A percentile compares a stretch with the other conserved stretches of the same genome.
These are phyloP conservation scores for Onchidella celtica DNA, from an alignment of 2,888 invertebrate genomes.

Conservation along the genomic window DNA sequence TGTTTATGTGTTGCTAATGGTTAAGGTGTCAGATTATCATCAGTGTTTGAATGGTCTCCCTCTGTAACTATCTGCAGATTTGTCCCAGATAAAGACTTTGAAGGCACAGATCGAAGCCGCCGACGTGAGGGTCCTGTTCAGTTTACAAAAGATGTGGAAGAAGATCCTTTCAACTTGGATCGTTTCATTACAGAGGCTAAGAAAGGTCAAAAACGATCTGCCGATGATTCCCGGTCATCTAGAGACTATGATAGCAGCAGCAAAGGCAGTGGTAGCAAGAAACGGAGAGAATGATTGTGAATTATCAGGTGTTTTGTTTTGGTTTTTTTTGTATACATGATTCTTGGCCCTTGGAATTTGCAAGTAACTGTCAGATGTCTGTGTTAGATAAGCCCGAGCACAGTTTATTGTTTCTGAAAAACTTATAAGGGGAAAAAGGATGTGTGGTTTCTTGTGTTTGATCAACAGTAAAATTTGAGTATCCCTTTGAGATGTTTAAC, in stretches of 20 bases:
- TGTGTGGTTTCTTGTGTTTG: too few species aligned
- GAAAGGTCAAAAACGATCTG: slow-evolving; percentile 81
- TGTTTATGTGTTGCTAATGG: too few species aligned
- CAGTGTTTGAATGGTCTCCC: too few species aligned
- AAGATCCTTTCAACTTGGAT: slow-evolving; percentile 98
- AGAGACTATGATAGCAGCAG: slow-evolving; percentile 71
- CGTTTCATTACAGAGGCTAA: slow-evolving; percentile 99
- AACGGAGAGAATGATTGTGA: slow-evolving; percentile 68
- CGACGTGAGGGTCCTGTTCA: slow-evolving; percentile 88
- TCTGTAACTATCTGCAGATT: slow-evolving; percentile 89
- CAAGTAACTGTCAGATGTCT: too few species aligned
- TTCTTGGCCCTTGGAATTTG: too few species aligned
- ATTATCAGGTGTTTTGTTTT: not conserved
- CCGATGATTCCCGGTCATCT: slow-evolving; percentile 73
- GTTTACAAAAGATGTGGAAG: slow-evolving; percentile 86
- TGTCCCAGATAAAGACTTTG: slow-evolving; percentile 98
- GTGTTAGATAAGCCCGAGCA: too few species aligned
- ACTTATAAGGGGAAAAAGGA: too few species aligned
- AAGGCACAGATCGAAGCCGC: slow-evolving; percentile 88
- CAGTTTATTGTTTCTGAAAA: too few species aligned
- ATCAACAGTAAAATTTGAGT: too few species aligned
- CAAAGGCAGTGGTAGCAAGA: slow-evolving; percentile 64
- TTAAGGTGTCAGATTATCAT: too few species aligned
- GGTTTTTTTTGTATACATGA: too few species aligned
- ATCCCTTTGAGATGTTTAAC: too few species aligned